Conservation (phyloP, 2,797 vertebrate species). For the Sciaenops ocellatus region DNA sequence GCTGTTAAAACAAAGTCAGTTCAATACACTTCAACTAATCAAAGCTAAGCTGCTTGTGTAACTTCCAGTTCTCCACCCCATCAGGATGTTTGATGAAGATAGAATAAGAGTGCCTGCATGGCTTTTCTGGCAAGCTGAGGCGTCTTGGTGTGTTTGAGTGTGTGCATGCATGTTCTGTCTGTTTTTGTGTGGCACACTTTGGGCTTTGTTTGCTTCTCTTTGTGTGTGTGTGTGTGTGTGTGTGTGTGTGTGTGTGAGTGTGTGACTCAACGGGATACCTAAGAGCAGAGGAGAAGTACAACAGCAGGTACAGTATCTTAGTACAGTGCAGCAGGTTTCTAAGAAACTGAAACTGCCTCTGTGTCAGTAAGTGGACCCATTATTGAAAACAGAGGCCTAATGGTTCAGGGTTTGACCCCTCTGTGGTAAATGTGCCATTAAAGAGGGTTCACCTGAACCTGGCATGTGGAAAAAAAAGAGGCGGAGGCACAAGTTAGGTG, state of each 20-base stretch:
- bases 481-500: not conserved
- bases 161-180: slow-evolving; percentile 3
- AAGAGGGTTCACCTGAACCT: slow-evolving; percentile 34
- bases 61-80: slow-evolving; percentile 47
- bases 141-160: not conserved
- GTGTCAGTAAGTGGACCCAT: slow-evolving; percentile 62
- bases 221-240: slow-evolving; percentile 12
- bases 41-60: slow-evolving; percentile 52
- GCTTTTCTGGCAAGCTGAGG: slow-evolving; percentile 31
- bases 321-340: slow-evolving; percentile 58
- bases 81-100: slow-evolving; percentile 41
- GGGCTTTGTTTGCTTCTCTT: slow-evolving; percentile 19
- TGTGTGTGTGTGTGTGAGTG: slow-evolving; percentile 20
- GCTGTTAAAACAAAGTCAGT: slow-evolving; percentile 62
- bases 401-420: slow-evolving; percentile 41
- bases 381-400: slow-evolving; percentile 43
- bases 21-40: slow-evolving; percentile 62
- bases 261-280: slow-evolving; percentile 39
- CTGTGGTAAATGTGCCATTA: slow-evolving; percentile 28
- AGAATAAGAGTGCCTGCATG: slow-evolving; percentile 25
- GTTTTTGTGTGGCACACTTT: not conserved
- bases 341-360: slow-evolving; percentile 59
- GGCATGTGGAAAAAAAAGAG: slow-evolving; percentile 34
- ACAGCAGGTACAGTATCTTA: slow-evolving; percentile 54
- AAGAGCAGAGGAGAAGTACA: slow-evolving; percentile 39